Evolutionary conservation across 2,113 vertebrate genomes (phyloP), one percentile per base, ranked within the genome.

Genomic region (Cololabis saira): DNA sequence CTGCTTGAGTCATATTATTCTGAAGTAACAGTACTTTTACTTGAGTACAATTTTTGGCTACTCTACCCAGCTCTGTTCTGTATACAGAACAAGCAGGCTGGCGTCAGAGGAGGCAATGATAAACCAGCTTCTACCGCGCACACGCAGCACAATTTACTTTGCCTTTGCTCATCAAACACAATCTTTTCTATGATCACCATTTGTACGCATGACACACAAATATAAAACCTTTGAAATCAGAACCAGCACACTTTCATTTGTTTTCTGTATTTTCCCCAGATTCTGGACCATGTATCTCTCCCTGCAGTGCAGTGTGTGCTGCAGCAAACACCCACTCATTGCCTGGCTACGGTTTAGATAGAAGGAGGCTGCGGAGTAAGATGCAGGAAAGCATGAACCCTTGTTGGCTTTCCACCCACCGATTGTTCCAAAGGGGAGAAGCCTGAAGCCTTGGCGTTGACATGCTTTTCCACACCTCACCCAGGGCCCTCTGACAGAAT

Each of bases 311-410:
- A 78, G 53, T 43, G 52, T 49, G 4, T 52, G 59, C 63, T 68
- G 17, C 49, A 48, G 56, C 70, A 30, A 41, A 78, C 67, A 60
- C 82, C 67, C 61, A 76, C 73, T 71, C 44, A 50, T 47, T 42
- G 73, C 52, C 60, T 69, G 50, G 43, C 42, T 21, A 49, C 2
- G 21, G 16, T 64, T 65, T 30, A 51, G 16, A 61, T 43, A 61
- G 63, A 62, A 51, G 16, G 52, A 66, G 64, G 65, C 19, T 41
- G 66, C 51, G 50, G 49, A 42, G 52, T 1, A 43, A 66, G 48
- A 56, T 54, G 45, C 37, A 65, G 48, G 22, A 54, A 64, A 64
- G 42, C 61, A 54, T 18, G 45, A 81, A 52, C 72, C 52, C 22
- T 76, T 24, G 60, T 17, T 63, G 58, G 62, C 60, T 58, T 71